phyloP scores from a whole-genome alignment of 2,113 vertebrate species.

The Andinoacara biseriatus region DNA sequence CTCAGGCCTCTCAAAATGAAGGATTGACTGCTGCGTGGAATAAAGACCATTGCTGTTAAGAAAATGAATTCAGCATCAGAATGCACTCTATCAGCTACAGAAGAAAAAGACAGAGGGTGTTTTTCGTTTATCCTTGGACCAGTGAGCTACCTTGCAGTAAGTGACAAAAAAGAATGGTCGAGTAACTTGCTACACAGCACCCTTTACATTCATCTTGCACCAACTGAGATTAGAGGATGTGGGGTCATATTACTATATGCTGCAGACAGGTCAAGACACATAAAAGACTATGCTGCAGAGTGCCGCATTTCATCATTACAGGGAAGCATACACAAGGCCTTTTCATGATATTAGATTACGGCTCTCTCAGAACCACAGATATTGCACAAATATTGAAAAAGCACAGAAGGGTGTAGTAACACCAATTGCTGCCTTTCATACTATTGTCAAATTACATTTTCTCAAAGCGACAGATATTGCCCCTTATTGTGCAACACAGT shows the following conservation, averaged over 20 bases:
- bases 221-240: conserved; percentile 52
- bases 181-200: conserved; percentile 50
- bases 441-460: conserved; percentile 63
- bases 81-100: conserved; percentile 16
- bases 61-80: conserved; percentile 65
- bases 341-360: conserved; percentile 73
- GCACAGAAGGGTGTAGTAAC: conserved; percentile 54
- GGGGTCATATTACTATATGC: conserved; percentile 63
- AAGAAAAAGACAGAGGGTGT: conserved; percentile 23
- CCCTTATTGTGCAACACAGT: conserved; percentile 54
- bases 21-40: conserved; percentile 71
- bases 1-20: conserved; percentile 75
- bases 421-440: conserved; percentile 59
- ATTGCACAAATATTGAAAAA: conserved; percentile 74
- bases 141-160: conserved; percentile 31
- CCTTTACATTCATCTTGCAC: conserved; percentile 55
- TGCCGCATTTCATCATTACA: conserved; percentile 65
- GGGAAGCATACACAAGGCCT: conserved; percentile 52
- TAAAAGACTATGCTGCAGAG: conserved; percentile 56
- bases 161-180: conserved; percentile 53
- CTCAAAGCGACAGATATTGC: conserved; percentile 53
- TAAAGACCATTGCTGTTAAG: conserved; percentile 61
- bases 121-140: conserved; percentile 41
- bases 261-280: conserved; percentile 67
- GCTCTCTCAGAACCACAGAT: conserved; percentile 68